Conservation (phyloP, 2,888 invertebrate genomes). For the Agrochola litura region DNA sequence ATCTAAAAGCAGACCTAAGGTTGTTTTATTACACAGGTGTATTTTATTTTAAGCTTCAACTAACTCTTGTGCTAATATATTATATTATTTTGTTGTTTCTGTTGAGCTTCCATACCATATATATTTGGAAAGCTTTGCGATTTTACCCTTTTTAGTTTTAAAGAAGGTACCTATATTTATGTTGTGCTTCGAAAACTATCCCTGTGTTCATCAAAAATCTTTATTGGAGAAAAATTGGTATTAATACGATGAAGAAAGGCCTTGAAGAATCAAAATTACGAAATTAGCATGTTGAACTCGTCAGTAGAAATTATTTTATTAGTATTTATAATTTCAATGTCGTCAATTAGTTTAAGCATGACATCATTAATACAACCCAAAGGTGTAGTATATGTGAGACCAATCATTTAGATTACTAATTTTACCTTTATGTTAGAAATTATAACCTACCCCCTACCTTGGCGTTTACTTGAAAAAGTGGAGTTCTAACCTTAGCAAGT, state of each 20-base stretch:
- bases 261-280: constrained; percentile 28
- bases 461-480: constrained; percentile 79
- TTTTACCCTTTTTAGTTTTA: constrained; percentile 41
- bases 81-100: constrained; percentile 56
- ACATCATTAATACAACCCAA: constrained; percentile 81
- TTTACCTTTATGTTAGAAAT: constrained; percentile 72
- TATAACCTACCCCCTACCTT: constrained; percentile 88
- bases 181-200: constrained; percentile 56
- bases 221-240: constrained; percentile 7
- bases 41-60: constrained; percentile 58
- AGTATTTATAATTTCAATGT: constrained; percentile 70
- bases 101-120: constrained; percentile 67
- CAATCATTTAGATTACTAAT: constrained; percentile 77
- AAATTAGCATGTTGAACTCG: constrained; percentile 45
- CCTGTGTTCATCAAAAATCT: constrained; percentile 26
- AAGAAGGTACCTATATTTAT: constrained; percentile 36
- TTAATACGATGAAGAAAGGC: not conserved
- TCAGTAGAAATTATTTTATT: constrained; percentile 52
- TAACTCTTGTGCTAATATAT: constrained; percentile 65
- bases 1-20: constrained; percentile 14
- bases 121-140: constrained; percentile 67
- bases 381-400: constrained; percentile 83
- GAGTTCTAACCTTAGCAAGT: constrained; percentile 74
- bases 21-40: constrained; percentile 40
- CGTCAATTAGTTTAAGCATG: constrained; percentile 78